Conservation (phyloP, 2,797 vertebrate species). For the Tiaroga cobitis region DNA sequence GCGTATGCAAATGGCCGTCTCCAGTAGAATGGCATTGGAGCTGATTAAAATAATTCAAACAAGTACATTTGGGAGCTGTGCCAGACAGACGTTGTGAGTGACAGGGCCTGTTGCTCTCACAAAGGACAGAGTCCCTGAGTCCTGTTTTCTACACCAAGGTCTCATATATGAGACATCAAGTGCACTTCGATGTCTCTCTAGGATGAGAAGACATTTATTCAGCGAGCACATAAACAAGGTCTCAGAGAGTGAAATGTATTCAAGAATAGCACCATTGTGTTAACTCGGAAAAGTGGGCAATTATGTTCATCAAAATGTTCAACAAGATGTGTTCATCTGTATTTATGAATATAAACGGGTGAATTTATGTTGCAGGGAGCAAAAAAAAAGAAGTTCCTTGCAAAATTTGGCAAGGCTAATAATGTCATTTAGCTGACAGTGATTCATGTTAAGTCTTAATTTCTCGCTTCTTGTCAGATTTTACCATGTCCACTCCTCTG, state of each 20-base stretch:
- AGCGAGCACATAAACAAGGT: conserved; percentile 9
- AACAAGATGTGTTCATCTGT: conserved; percentile 34
- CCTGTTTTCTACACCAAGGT: conserved; percentile 28
- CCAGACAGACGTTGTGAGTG: conserved; percentile 13
- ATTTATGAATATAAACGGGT: conserved; percentile 31
- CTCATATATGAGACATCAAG: conserved; percentile 34
- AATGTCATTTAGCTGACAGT: background rate
- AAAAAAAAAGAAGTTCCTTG: background rate
- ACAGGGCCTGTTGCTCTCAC: conserved; percentile 13
- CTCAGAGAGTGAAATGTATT: conserved; percentile 21
- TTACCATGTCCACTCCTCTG: background rate
- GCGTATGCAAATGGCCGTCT: conserved; percentile 48
- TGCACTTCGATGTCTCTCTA: background rate
- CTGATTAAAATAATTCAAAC: conserved; percentile 57
- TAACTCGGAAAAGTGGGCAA: conserved; percentile 36
- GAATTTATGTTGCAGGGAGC: background rate
- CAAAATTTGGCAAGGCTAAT: background rate
- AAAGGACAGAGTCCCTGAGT: conserved; percentile 5
- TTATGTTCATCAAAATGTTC: conserved; percentile 42
- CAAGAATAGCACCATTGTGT: conserved; percentile 19
- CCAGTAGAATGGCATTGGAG: conserved; percentile 45
- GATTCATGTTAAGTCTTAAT: background rate
- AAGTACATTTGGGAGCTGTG: conserved; percentile 40
- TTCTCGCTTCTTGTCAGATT: background rate
- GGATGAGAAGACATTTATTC: conserved; percentile 27